Evolutionary conservation across 2,113 vertebrate genomes (phyloP), one percentile per base, ranked within the genome.

Genomic region (Ailurus styani): DNA sequence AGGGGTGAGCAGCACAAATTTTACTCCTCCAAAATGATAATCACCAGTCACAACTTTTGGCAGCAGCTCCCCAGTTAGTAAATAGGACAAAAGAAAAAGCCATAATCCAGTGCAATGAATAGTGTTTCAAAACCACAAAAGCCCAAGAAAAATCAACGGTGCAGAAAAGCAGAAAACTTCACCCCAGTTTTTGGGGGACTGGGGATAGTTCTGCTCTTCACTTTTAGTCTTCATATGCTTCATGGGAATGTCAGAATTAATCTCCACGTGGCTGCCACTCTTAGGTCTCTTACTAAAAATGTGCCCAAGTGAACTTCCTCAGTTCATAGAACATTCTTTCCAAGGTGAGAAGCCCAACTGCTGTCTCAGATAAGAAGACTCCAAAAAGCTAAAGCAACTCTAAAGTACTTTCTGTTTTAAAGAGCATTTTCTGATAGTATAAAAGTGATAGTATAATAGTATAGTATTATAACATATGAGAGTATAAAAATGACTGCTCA

Each of bases 81-180:
- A 96, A 84, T 9, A 78, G 90, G 68, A 98, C 97, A 96, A 97
- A 97, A 96, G 96, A 73, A 93, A 97, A 97, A 96, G 90, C 64
- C 78, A 86, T 96, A 95, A 93, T 88, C 95, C 84, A 57, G 13
- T 6, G 85, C 70, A 13, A 68, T 91, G 90, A 97, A 97, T 70
- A 93, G 95, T 25, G 52, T 92, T 97, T 97, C 93, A 89, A 54
- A 86, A 93, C 31, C 87, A 86, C 92, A 93, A 93, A 97, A 96
- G 72, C 94, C 62, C 77, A 95, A 72, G 96, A 72, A 97, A 97
- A 97, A 95, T 91, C 95, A 94, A 25, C 55, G 81, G 64, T 54
- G 81, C 90, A 94, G 84, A 96, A 96, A 97, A 90, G 54, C 27
- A 10, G 64, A 88, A n/a, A n/a, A n/a, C n/a, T n/a, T 82, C 87